These are phyloP conservation scores for Ephydatia muelleri DNA, from an alignment of 37 sponge, comb jelly and placozoan species.

Conservation along the genomic window DNA sequence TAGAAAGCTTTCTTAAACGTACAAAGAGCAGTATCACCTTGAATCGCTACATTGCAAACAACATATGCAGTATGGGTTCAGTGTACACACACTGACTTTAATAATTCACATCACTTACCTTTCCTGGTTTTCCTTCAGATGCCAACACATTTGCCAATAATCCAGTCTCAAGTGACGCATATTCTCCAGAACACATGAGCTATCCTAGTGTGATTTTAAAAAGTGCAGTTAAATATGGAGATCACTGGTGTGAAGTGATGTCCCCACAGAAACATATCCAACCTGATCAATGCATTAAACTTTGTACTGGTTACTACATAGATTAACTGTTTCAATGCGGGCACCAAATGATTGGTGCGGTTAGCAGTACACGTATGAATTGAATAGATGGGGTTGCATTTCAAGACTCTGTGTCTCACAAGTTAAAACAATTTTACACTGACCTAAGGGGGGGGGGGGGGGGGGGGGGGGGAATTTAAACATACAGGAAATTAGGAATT, in stretches of 20 bases:
- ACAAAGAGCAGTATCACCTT: not conserved
- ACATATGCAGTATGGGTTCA: not conserved
- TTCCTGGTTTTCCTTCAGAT: constrained; percentile 82
- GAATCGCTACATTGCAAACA: not conserved
- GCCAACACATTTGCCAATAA: constrained; percentile 86
- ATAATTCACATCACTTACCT: constrained; percentile 39
- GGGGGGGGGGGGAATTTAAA: no score
- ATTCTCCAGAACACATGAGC: constrained; percentile 60
- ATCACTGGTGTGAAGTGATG: not conserved
- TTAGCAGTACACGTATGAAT: no score
- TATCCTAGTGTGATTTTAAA: constrained; percentile 35
- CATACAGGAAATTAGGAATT: no score
- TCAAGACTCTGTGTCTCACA: no score
- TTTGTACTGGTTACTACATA: no score
- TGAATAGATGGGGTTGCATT: no score
- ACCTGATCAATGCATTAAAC: not conserved
- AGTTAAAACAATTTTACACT: no score
- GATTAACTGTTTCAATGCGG: no score
- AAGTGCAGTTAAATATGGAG: not conserved
- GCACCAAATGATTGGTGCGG: no score
- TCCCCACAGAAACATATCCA: not conserved
- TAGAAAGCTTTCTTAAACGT: constrained; percentile 4
- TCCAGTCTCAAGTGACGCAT: constrained; percentile 68
- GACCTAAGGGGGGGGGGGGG: no score
- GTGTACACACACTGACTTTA: not conserved